Evolutionary conservation across 2,797 vertebrate genomes (phyloP).

Genomic region (Hypotaenidia okinawae): DNA sequence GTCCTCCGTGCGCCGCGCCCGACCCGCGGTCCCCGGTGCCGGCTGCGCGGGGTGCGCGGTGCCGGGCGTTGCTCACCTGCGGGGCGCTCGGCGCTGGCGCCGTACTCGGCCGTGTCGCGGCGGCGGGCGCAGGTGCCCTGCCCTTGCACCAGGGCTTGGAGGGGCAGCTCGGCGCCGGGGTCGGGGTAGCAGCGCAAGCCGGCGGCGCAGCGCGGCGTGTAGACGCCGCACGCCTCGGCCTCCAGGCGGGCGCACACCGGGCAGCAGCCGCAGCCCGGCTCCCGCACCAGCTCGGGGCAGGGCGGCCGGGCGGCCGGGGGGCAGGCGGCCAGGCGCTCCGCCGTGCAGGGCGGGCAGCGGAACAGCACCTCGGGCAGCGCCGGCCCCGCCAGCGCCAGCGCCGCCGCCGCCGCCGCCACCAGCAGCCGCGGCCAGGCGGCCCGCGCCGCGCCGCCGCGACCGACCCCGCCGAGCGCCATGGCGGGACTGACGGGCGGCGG

Average conservation of each 20-base stretch:
- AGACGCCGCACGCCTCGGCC: conserved; percentile 90
- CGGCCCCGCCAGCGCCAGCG: conserved; percentile 72
- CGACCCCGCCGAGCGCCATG: conserved; percentile 29
- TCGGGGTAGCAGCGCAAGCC: conserved; percentile 89
- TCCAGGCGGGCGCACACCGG: conserved; percentile 87
- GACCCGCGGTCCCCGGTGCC: background rate
- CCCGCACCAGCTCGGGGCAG: conserved; percentile 88
- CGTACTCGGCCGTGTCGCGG: conserved; percentile 74
- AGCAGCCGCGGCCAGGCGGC: conserved; percentile 67
- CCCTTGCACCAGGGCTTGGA: conserved; percentile 89
- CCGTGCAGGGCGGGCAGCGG: conserved; percentile 82
- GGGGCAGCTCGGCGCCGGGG: conserved; percentile 81
- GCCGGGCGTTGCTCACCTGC: conserved; percentile 51
- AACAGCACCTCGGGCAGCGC: conserved; percentile 83
- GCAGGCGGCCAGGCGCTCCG: conserved; percentile 80
- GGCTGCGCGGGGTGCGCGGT: background rate
- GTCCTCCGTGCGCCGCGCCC: background rate
- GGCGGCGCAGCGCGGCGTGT: conserved; percentile 87
- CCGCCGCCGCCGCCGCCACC: conserved; percentile 64
- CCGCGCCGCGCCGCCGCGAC: conserved; percentile 26
- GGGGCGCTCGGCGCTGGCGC: conserved; percentile 73
- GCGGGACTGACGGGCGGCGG: conserved; percentile 30
- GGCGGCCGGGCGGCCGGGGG: conserved; percentile 61
- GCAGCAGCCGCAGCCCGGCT: conserved; percentile 94
- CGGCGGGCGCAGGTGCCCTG: conserved; percentile 84